These are phyloP conservation scores for Tineola bisselliella DNA, from an alignment of 2,888 invertebrate genomes.

Conservation along the genomic window DNA sequence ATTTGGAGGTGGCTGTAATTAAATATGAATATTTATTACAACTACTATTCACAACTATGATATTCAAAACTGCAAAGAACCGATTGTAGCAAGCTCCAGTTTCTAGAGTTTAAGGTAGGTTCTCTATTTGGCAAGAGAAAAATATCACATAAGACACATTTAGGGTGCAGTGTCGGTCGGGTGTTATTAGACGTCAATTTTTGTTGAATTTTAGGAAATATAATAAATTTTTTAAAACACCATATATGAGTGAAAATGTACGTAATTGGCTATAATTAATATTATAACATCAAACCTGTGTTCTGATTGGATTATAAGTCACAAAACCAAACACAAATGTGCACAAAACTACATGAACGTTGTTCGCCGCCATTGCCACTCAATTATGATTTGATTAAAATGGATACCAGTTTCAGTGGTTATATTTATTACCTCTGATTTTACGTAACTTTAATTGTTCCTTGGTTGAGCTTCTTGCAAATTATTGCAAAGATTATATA, in stretches of 20 bases:
- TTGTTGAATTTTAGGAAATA: too few species aligned
- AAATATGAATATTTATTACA: neutral
- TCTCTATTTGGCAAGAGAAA: too few species aligned
- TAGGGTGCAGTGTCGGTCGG: too few species aligned
- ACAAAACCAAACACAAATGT: neutral
- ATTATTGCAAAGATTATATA: neutral
- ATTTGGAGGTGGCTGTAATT: slow-evolving; percentile 1
- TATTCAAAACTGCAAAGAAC: too few species aligned
- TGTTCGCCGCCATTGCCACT: neutral
- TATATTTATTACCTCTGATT: neutral
- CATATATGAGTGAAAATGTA: too few species aligned
- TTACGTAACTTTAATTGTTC: neutral
- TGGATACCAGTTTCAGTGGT: neutral
- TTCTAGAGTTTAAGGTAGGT: too few species aligned
- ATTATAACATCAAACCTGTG: neutral
- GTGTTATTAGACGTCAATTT: too few species aligned
- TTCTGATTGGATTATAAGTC: neutral
- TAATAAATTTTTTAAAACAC: too few species aligned
- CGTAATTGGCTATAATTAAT: too few species aligned
- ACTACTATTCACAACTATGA: too few species aligned
- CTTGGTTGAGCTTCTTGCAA: neutral
- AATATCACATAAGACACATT: too few species aligned
- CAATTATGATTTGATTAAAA: neutral
- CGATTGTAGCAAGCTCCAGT: too few species aligned
- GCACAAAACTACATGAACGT: neutral